Conservation (phyloP, 2,888 invertebrate genomes). For the Choristoneura rosaceana region DNA sequence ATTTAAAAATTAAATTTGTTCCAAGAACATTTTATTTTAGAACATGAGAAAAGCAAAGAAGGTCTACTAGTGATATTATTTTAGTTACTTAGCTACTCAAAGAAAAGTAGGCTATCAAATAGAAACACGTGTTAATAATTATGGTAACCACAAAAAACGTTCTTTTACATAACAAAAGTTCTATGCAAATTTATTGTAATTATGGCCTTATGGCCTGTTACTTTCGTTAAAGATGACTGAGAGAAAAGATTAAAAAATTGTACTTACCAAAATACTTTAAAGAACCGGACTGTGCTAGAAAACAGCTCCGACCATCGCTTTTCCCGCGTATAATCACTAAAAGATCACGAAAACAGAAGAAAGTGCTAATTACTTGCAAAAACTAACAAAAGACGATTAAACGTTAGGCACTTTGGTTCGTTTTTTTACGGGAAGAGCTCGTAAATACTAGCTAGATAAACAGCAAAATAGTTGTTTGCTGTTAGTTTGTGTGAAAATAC, state of each 20-base stretch:
- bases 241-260: slow-evolving; percentile 15
- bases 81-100: not conserved
- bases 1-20: slow-evolving; percentile 1
- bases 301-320: slow-evolving; percentile 82
- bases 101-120: not conserved
- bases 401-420: slow-evolving; percentile 72
- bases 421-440: slow-evolving; percentile 53
- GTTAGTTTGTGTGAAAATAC: slow-evolving; percentile 14
- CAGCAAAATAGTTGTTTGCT: slow-evolving; percentile 20
- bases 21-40: not conserved
- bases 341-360: slow-evolving; percentile 48
- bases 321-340: slow-evolving; percentile 52
- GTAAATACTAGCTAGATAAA: slow-evolving; percentile 38
- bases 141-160: slow-evolving; percentile 13
- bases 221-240: slow-evolving; percentile 31
- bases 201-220: slow-evolving; percentile 21
- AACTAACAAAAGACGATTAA: slow-evolving; percentile 43
- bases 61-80: slow-evolving; percentile 11
- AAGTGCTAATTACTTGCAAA: slow-evolving; percentile 38
- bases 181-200: slow-evolving; percentile 29
- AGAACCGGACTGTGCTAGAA: slow-evolving; percentile 81
- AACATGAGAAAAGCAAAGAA: slow-evolving; percentile 13
- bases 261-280: slow-evolving; percentile 79
- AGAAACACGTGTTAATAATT: not conserved
- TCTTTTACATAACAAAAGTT: slow-evolving; percentile 8